Base-by-base conservation (phyloP, 2,113 vertebrate genomes). In the Acanthochromis polyacanthus region DNA sequence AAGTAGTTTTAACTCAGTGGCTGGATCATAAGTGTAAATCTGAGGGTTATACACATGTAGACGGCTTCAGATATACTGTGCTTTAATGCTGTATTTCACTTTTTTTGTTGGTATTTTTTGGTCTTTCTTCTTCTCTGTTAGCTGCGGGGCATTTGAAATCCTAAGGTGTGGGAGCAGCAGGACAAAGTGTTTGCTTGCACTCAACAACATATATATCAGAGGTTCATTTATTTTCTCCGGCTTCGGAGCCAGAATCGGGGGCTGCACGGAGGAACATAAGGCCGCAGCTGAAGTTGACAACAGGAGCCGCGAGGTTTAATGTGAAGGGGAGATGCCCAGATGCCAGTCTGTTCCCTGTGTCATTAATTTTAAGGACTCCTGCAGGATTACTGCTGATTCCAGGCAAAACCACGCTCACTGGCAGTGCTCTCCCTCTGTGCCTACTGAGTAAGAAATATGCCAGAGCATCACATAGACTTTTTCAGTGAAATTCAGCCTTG, bases 351-450 rank as follows among this genome's bases (percentile, higher is more conserved):
- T 50, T 70, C 82, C 56, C 71, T 69, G 66, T 69, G 71, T 80
- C 85, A 86, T 88, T 84, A 81, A 89, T 86, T 82, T 89, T 70
- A 85, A 69, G 82, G 59, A 72, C 74, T 81, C 85, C 76, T 82
- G 76, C 80, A 58, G 88, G 65, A 84, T 81, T 80, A 68, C 69
- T 89, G 85, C 88, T 85, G 79, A 88, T 87, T 83, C 78, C 71
- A 76, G 69, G 63, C 51, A 61, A 79, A 83, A 66, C 40, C 53
- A 20, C 6, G 40, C 81, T 75, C 64, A 4, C 32, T 78, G 62
- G 53, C 75, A 66, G 76, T 23, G 2, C 51, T 65, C 52, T 62
- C 87, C 75, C 65, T 74, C 85, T 82, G 81, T 74, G 80, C 69
- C 46, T 30, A 52, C 57, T 74, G 77, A 82, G 52, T 61, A 30